These are phyloP conservation scores for Spatulosminthurus flaviceps DNA, from an alignment of 2,888 invertebrate species.

Conservation along the genomic window DNA sequence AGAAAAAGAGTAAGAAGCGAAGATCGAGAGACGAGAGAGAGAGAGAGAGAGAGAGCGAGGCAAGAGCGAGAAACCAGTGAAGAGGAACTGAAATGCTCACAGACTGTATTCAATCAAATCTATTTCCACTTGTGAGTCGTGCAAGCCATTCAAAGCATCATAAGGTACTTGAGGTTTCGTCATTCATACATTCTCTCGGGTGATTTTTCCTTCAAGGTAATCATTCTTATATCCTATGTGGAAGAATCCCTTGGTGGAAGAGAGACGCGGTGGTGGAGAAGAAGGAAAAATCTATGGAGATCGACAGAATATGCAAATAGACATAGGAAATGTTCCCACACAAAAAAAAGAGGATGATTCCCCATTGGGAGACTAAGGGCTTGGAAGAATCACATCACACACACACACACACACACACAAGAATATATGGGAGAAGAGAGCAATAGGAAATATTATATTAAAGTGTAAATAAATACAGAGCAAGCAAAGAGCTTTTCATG, in stretches of 20 bases:
- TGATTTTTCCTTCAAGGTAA: not conserved
- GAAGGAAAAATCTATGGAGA: not conserved
- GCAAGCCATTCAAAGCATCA: constrained; percentile 31
- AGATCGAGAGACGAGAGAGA: not conserved
- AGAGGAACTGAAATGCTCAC: constrained; percentile 34
- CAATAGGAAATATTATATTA: not conserved
- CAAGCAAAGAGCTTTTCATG: no score
- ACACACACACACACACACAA: no score
- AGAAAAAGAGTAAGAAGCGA: no score
- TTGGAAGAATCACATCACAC: not conserved
- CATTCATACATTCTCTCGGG: constrained; percentile 29
- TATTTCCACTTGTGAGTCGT: constrained; percentile 30
- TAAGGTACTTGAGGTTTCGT: constrained; percentile 37
- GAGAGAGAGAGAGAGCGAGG: not conserved
- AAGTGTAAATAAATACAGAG: not conserved
- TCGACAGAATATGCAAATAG: not conserved
- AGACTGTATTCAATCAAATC: constrained; percentile 22
- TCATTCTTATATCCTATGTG: not conserved
- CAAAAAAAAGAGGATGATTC: not conserved
- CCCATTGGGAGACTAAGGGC: not conserved
- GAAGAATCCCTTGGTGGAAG: not conserved
- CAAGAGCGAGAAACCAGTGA: not conserved
- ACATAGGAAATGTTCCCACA: not conserved
- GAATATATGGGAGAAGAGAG: not conserved
- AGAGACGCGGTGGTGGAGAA: not conserved